Evolutionary conservation across 2,797 vertebrate genomes (phyloP).

Genomic region (Halcyon smyrnensis): DNA sequence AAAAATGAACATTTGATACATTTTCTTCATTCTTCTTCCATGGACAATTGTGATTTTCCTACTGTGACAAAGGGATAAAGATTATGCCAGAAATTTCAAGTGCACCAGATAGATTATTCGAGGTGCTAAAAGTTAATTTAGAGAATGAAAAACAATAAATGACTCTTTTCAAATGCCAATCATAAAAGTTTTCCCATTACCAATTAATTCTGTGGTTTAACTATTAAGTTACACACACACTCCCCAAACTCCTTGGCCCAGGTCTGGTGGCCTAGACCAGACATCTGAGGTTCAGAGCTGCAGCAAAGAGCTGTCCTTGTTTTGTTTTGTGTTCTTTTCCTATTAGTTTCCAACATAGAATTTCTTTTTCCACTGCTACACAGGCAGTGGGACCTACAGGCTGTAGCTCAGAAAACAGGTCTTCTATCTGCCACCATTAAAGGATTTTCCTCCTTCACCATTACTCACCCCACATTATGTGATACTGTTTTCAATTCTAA

Average conservation of each 20-base stretch:
- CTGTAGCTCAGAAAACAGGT: background rate
- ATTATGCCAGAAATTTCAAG: background rate
- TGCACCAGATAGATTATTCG: background rate
- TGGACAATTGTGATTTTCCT: background rate
- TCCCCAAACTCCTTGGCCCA: background rate
- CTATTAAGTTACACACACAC: background rate
- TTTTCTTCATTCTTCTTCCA: background rate
- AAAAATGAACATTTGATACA: background rate
- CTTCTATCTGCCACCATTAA: background rate
- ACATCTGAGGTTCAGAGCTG: background rate
- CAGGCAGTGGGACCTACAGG: accelerated
- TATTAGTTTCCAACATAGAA: background rate
- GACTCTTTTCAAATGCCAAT: background rate
- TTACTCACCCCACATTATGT: background rate
- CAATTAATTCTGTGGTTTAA: background rate
- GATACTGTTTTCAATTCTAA: background rate
- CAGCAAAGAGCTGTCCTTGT: background rate
- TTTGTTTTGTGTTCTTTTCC: background rate
- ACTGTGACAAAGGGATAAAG: background rate
- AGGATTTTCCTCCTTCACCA: background rate
- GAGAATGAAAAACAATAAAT: background rate
- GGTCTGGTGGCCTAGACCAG: background rate
- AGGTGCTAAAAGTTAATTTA: background rate
- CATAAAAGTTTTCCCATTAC: background rate
- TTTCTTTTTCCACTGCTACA: background rate